phyloP scores from a whole-genome alignment of 2,113 vertebrate genomes.

The Myotis lucifugus region DNA sequence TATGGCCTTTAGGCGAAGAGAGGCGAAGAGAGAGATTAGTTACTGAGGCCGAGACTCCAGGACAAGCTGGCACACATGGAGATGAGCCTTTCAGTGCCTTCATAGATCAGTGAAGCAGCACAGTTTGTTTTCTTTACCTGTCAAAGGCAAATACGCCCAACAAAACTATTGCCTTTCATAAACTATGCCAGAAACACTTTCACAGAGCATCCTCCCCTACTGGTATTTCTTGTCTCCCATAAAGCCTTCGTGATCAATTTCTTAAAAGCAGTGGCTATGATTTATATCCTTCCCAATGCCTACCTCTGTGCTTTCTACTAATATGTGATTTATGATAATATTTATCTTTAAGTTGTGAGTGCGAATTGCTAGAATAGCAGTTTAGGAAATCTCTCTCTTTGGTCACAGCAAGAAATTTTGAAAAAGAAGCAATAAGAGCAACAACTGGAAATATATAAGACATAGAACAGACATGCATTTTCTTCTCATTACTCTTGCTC shows the following conservation, averaged over 20 bases:
- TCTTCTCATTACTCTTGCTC: background rate
- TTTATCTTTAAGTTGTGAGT: background rate
- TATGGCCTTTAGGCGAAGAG: background rate
- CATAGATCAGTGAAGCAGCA: background rate
- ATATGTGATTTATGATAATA: background rate
- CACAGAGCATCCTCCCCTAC: background rate
- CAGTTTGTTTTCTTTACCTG: background rate
- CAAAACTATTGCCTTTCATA: background rate
- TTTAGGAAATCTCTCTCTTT: background rate
- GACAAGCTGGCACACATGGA: background rate
- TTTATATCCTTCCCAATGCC: background rate
- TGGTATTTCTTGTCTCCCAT: background rate
- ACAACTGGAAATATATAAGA: background rate
- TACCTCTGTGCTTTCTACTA: background rate
- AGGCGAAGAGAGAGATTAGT: background rate
- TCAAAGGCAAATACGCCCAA: background rate
- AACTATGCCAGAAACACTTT: background rate
- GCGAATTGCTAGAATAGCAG: background rate
- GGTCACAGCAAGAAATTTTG: background rate
- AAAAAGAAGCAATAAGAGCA: background rate
- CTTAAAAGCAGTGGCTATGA: background rate
- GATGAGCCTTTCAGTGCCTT: rapidly evolving
- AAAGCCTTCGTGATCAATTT: background rate
- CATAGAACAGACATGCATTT: background rate
- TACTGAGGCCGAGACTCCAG: too few species aligned